A percentile compares a stretch with the other conserved stretches of the same genome.
phyloP scores from a whole-genome alignment of 2,888 invertebrate genomes.

The Selenia dentaria region DNA sequence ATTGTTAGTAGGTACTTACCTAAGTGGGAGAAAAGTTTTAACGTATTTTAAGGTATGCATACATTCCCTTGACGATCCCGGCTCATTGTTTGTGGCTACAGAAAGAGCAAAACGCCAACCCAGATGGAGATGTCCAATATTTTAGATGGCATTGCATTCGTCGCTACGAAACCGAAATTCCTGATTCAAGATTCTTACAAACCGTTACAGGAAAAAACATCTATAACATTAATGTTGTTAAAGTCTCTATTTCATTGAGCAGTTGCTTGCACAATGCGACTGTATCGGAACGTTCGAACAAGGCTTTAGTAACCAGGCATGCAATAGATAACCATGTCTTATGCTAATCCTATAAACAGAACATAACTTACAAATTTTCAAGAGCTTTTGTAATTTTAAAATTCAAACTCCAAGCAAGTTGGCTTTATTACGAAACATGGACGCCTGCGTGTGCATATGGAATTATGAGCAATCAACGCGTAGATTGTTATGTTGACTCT shows the following conservation, averaged over 20 bases:
- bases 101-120: slow-evolving; percentile 78
- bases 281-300: slow-evolving; percentile 69
- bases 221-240: slow-evolving; percentile 54
- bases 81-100: slow-evolving; percentile 79
- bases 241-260: slow-evolving; percentile 57
- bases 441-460: slow-evolving; percentile 52
- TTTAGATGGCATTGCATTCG: slow-evolving; percentile 84
- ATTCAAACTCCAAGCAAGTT: slow-evolving; percentile 52
- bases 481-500: slow-evolving; percentile 81
- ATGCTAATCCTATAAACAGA: slow-evolving; percentile 76
- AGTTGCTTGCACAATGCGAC: slow-evolving; percentile 52
- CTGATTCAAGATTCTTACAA: slow-evolving; percentile 64
- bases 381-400: slow-evolving; percentile 54
- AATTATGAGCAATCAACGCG: slow-evolving; percentile 79
- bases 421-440: slow-evolving; percentile 54
- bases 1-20: slow-evolving; percentile 24
- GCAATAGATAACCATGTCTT: slow-evolving; percentile 80
- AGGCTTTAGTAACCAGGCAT: slow-evolving; percentile 77
- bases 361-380: slow-evolving; percentile 78
- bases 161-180: slow-evolving; percentile 81
- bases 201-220: slow-evolving; percentile 44
- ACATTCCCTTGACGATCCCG: slow-evolving; percentile 79
- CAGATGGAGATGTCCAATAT: slow-evolving; percentile 85
- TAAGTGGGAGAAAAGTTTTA: slow-evolving; percentile 62
- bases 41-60: slow-evolving; percentile 72